Evolutionary conservation across 2,888 invertebrate genomes (phyloP).

Genomic region (Bedellia somnulentella): DNA sequence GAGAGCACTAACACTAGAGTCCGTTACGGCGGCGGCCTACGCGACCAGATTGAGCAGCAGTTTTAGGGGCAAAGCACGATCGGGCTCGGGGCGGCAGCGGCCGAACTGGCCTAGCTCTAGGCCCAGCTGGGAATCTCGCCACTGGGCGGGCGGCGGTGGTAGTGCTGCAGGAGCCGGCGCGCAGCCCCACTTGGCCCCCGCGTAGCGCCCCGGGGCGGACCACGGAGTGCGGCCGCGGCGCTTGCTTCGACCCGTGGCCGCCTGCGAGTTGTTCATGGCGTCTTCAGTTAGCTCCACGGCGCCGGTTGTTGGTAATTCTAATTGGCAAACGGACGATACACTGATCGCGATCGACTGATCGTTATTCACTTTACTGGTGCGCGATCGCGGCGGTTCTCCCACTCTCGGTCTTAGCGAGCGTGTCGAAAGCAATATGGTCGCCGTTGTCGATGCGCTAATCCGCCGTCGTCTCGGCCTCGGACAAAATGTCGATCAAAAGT

Average conservation of each 20-base stretch:
- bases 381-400: slow-evolving; percentile 14
- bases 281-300: slow-evolving; percentile 25
- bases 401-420: slow-evolving; percentile 26
- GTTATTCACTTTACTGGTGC: slow-evolving; percentile 27
- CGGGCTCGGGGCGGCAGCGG: slow-evolving; percentile 47
- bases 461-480: slow-evolving; percentile 37
- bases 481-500: slow-evolving; percentile 51
- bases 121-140: slow-evolving; percentile 65
- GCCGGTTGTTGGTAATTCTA: slow-evolving; percentile 29
- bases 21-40: slow-evolving; percentile 20
- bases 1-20: slow-evolving; percentile 42
- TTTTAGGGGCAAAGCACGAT: slow-evolving; percentile 65
- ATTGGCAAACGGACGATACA: slow-evolving; percentile 11
- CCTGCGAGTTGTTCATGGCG: slow-evolving; percentile 19
- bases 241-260: slow-evolving; percentile 16
- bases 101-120: too few relatives aligned
- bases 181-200: slow-evolving; percentile 81
- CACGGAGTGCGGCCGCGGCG: slow-evolving; percentile 20
- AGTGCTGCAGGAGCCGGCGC: slow-evolving; percentile 77
- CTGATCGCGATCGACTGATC: slow-evolving; percentile 21
- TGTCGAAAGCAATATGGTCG: slow-evolving; percentile 24
- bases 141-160: slow-evolving; percentile 80
- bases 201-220: slow-evolving; percentile 50
- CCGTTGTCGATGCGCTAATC: slow-evolving; percentile 13
- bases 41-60: slow-evolving; percentile 62